A percentile compares a stretch with the other conserved stretches of the same genome.
These are phyloP conservation scores for Maconellicoccus hirsutus DNA, from an alignment of 1,140 invertebrate species.

Conservation along the genomic window DNA sequence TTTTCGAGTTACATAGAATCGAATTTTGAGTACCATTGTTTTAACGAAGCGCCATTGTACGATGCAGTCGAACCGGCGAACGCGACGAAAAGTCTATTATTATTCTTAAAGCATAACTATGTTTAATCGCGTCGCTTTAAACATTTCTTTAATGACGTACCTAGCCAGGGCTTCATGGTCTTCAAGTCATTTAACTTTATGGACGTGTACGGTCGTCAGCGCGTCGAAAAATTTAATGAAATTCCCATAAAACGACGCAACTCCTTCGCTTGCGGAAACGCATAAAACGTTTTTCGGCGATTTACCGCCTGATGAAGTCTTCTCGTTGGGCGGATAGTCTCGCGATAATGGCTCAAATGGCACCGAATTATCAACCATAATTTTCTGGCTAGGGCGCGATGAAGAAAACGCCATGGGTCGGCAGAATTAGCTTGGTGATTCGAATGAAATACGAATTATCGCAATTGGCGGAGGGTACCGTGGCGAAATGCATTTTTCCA, in stretches of 20 bases:
- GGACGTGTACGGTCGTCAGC: background rate
- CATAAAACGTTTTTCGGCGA: background rate
- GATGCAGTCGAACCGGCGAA: background rate
- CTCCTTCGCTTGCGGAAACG: background rate
- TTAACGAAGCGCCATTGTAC: background rate
- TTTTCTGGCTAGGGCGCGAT: no score
- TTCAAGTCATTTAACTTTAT: slow-evolving; percentile 9
- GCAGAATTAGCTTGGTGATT: no score
- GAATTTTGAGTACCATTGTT: background rate
- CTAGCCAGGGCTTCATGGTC: background rate
- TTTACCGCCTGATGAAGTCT: background rate
- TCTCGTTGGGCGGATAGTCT: background rate
- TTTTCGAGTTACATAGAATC: no score
- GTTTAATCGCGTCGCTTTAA: background rate
- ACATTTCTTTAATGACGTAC: background rate
- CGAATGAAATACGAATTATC: no score
- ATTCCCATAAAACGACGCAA: background rate
- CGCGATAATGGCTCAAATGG: background rate
- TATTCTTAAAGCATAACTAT: background rate
- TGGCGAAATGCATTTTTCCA: no score
- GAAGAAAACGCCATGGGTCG: no score
- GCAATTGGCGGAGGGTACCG: no score
- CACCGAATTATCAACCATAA: background rate
- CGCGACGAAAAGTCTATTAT: background rate
- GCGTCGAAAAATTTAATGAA: background rate